Base-by-base conservation (phyloP, 1,140 invertebrate genomes). In the Heliconius hermathena region DNA sequence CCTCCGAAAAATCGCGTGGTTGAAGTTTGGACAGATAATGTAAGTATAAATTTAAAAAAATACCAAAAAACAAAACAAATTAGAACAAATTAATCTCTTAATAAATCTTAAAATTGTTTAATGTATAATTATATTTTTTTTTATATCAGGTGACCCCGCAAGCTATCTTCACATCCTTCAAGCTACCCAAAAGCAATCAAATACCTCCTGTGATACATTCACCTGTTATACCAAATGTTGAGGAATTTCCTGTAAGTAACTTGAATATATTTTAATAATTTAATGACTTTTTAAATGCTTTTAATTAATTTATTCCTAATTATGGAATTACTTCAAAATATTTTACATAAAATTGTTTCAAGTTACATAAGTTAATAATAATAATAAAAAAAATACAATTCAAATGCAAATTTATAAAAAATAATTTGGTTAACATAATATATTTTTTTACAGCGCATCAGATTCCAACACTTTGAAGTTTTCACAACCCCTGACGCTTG, bases 131-230 rank as follows among this genome's bases (percentile, higher is more conserved):
- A 87, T 9, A 16, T 38, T 78, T 76, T 52, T 8, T 52, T 20
- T 52, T 81, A 75, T 87, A 84, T 46, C 79, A 95, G 96, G 95
- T 89, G 83, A 97, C 97, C 46, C 98, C 98, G 9, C 98, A 98
- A 93, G 98, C 98, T 9, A 98, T 99, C 83, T 99, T 98, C 90
- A 98, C 98, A 36, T 98, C 98, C 84, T 99, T 98, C 89, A 99
- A 99, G 90, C 95, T 99, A 77, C 98, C 98, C 26, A 98, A 98
- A 94, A 92, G 92, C 82, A 95, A 94, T 79, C 94, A 93, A 96
- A 96, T 82, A 90, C 94, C 84, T 81, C 93, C 85, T 80, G 87
- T 91, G 83, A 94, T 88, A 88, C 95, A 81, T 84, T 93, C 94
- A 16, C 94, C 95, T 22, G 89, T 91, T 26, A 93, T 95, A 72